phyloP scores from a whole-genome alignment of 2,797 vertebrate species.

The Chelon auratus region DNA sequence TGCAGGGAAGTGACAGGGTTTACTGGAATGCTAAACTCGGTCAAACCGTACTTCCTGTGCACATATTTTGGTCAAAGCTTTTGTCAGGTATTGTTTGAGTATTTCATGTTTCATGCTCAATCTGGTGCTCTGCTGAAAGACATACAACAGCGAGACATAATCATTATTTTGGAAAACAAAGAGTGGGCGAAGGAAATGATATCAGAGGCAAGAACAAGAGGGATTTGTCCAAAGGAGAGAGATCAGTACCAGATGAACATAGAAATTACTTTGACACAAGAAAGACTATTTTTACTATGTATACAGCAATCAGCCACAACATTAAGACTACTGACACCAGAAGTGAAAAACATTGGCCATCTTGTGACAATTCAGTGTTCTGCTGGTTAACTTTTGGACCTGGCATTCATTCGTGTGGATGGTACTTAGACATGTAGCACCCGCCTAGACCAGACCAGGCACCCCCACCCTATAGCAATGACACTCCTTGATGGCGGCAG shows the following conservation, averaged over 20 bases:
- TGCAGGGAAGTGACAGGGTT: slow-evolving; percentile 56
- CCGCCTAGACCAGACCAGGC: too few relatives aligned
- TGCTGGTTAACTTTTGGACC: too few relatives aligned
- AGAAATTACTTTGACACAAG: background rate
- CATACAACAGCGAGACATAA: slow-evolving; percentile 15
- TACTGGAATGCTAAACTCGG: slow-evolving; percentile 51
- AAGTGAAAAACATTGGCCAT: too few relatives aligned
- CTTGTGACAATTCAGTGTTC: too few relatives aligned
- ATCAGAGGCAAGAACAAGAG: slow-evolving; percentile 11
- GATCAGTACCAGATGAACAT: background rate
- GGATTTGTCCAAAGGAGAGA: background rate
- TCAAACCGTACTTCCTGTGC: slow-evolving; percentile 40
- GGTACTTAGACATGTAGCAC: too few relatives aligned
- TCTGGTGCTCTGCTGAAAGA: slow-evolving; percentile 39
- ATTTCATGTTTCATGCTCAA: slow-evolving; percentile 19
- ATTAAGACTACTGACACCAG: too few relatives aligned
- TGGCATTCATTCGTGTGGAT: too few relatives aligned
- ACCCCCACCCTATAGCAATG: too few relatives aligned
- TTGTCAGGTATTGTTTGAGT: slow-evolving; percentile 42
- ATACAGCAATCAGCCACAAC: too few relatives aligned
- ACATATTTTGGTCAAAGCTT: slow-evolving; percentile 44
- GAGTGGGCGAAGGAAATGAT: slow-evolving; percentile 11
- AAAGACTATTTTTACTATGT: background rate
- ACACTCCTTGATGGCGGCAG: too few relatives aligned
- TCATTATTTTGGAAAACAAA: slow-evolving; percentile 28